Base-by-base conservation (phyloP, 2,113 vertebrate species). In the Argyrosomus japonicus region DNA sequence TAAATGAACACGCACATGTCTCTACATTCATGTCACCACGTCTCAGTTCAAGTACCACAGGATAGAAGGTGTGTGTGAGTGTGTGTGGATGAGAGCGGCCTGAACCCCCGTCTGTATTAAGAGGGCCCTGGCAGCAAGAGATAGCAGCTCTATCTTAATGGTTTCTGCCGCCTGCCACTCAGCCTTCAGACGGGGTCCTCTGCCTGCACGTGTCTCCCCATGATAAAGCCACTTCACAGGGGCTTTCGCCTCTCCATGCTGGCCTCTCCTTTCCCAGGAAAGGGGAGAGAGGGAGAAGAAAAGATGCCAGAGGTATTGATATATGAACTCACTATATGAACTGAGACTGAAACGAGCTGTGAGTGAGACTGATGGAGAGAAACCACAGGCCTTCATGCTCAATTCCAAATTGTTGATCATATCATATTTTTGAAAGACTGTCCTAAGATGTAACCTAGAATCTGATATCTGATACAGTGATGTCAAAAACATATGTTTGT, bases 201-300 rank as follows among this genome's bases (percentile, higher is more conserved):
- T 67, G 83, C 79, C 75, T 71, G 79, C 86, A 86, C 79, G 80
- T 85, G 87, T 90, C 86, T 69, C 79, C 86, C 65, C 21, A 88
- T 80, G 94, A 96, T 95, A 95, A 95, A 95, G 80, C 81, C 91
- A 94, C 93, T 94, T 95, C 94, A 93, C 91, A 95, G 88, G 86
- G 87, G 74, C 91, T 88, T 65, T 85, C 63, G 68, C 91, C 93
- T 88, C 77, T 87, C 82, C 85, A 81, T 53, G 11, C 79, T 58
- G 71, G 79, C 88, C 87, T 87, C 77, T 84, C 77, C 79, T 67
- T 73, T 86, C 75, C 76, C 63, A 72, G 79, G 68, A 72, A 75
- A 50, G 72, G 65, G 62, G 64, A 51, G 75, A 29, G 71, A 67
- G 36, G 5, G 27, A 68, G 57, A 76, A 81, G 74, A 87, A 87